These are phyloP conservation scores for Formicarius rufipectus DNA, from an alignment of 2,113 vertebrate species.

Conservation along the genomic window DNA sequence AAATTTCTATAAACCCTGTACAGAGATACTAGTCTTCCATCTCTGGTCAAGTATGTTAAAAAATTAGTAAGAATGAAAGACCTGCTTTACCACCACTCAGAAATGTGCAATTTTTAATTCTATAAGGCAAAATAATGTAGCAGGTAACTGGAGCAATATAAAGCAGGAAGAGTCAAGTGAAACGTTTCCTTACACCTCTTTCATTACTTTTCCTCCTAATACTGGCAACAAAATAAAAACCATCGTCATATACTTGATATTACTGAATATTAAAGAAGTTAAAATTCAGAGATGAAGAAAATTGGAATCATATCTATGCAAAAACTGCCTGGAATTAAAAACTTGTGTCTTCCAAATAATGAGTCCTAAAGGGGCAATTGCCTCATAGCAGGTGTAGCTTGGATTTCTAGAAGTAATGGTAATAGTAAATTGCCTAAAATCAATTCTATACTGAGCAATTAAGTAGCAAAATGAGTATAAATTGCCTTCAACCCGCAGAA, in stretches of 20 bases:
- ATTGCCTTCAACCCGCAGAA: background rate
- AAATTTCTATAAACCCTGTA: background rate
- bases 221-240: background rate
- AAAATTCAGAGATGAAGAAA: background rate
- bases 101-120: background rate
- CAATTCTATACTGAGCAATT: background rate
- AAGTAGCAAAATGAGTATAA: background rate
- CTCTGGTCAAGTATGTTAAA: background rate
- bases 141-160: background rate
- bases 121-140: background rate
- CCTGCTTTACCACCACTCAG: background rate
- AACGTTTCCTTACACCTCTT: background rate
- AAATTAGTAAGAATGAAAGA: background rate
- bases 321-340: background rate
- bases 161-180: background rate
- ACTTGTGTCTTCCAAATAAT: slow-evolving; percentile 22
- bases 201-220: background rate
- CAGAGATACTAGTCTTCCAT: background rate
- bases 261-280: background rate
- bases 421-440: slow-evolving; percentile 6
- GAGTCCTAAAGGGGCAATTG: background rate
- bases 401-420: slow-evolving; percentile 1
- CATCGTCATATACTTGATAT: background rate
- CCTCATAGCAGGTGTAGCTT: background rate
- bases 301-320: slow-evolving; percentile 21